Percentiles rank a stretch among this genome's conserved stretches.
Evolutionary conservation across 2,888 invertebrate genomes (phyloP).

Genomic region (Lasioglossum villosulum): DNA sequence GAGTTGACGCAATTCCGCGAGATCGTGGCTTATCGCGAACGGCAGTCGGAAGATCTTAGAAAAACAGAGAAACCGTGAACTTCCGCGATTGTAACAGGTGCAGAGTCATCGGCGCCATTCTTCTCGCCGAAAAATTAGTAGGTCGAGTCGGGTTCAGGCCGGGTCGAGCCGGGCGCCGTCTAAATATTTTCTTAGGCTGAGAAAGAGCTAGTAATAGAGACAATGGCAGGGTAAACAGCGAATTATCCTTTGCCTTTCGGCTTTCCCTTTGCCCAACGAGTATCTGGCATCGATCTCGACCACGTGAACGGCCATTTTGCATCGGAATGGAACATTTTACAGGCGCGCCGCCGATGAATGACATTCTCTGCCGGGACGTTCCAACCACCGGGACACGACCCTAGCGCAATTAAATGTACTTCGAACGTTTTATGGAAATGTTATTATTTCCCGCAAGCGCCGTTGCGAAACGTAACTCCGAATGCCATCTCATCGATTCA

Average conservation of each 20-base stretch:
- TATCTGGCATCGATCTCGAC: constrained; percentile 34
- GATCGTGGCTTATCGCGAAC: constrained; percentile 49
- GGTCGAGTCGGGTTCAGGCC: constrained; percentile 17
- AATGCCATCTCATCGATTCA: not conserved
- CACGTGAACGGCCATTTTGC: constrained; percentile 20
- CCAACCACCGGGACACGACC: constrained; percentile 10
- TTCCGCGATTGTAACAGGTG: constrained; percentile 17
- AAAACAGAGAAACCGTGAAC: constrained; percentile 48
- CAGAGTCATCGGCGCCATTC: constrained; percentile 53
- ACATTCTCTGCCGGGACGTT: constrained; percentile 33
- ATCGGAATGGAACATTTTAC: not conserved
- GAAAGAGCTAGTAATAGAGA: constrained; percentile 55
- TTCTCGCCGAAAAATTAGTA: constrained; percentile 50
- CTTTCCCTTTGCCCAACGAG: constrained; percentile 28
- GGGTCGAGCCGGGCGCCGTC: constrained; percentile 49
- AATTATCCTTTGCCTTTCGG: constrained; percentile 69
- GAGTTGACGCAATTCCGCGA: not conserved
- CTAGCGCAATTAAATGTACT: constrained; percentile 32
- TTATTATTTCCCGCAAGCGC: not conserved
- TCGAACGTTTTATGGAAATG: constrained; percentile 8
- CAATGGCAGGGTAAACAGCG: constrained; percentile 66
- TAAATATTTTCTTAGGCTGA: constrained; percentile 77
- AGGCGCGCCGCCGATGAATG: constrained; percentile 30
- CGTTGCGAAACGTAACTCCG: not conserved
- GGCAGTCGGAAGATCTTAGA: constrained; percentile 40